phyloP scores from a whole-genome alignment of 2,797 vertebrate genomes.

The Esox lucius region DNA sequence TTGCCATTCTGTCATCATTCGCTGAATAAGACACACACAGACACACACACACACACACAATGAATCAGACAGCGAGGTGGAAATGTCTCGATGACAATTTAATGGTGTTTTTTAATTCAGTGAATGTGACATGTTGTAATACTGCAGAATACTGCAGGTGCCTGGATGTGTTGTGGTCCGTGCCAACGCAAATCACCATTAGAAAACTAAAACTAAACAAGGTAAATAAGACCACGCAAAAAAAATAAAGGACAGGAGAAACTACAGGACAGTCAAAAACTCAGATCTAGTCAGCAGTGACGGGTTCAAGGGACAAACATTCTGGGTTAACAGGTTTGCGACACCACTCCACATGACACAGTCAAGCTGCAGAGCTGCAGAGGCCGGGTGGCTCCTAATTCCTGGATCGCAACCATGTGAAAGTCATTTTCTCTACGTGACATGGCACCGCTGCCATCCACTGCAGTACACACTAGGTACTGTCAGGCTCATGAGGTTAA shows the following conservation, averaged over 20 bases:
- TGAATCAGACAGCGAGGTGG: background rate
- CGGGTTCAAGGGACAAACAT: background rate
- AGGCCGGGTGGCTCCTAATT: too few species aligned
- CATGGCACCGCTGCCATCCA: too few species aligned
- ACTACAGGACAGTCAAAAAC: background rate
- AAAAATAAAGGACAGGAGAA: background rate
- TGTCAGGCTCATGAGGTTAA: too few species aligned
- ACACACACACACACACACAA: background rate
- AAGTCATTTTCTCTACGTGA: slow-evolving; percentile 24
- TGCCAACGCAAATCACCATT: slow-evolving; percentile 19
- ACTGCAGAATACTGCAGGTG: background rate
- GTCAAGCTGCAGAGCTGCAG: background rate
- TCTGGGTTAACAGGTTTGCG: background rate
- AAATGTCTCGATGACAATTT: slow-evolving; percentile 13
- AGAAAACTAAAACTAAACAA: slow-evolving; percentile 7
- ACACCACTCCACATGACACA: background rate
- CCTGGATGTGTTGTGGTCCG: background rate
- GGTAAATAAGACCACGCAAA: slow-evolving; percentile 1
- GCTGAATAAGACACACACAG: background rate
- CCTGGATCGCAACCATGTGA: background rate
- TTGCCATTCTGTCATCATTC: slow-evolving; percentile 10
- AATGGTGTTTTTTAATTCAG: slow-evolving; percentile 11
- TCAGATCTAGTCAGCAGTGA: background rate
- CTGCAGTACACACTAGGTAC: too few species aligned
- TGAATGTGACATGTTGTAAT: background rate